Conservation (phyloP, 2,888 invertebrate species). For the Chironomus riparius region DNA sequence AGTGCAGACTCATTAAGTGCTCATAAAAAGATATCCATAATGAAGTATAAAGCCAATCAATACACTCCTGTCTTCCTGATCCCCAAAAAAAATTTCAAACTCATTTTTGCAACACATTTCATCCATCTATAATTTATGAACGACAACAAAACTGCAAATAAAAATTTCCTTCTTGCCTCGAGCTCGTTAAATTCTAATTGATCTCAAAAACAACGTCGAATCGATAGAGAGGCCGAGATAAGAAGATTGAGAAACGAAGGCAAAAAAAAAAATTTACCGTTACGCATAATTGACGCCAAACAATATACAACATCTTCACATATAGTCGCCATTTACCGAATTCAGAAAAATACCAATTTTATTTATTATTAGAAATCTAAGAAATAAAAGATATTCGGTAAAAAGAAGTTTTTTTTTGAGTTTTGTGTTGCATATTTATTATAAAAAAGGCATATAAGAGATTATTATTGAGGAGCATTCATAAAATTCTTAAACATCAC, state of each 20-base stretch:
- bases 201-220: not conserved
- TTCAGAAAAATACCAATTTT: not conserved
- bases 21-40: too few species aligned
- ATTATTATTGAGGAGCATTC: not conserved
- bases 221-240: too few species aligned
- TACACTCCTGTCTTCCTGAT: too few species aligned
- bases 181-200: too few species aligned
- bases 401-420: not conserved
- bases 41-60: too few species aligned
- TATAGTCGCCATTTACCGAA: not conserved
- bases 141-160: too few species aligned
- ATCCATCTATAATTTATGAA: too few species aligned
- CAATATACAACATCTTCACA: not conserved
- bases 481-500: conserved; percentile 12
- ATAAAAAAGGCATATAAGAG: not conserved
- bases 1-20: too few species aligned
- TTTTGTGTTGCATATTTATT: not conserved
- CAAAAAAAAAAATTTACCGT: conserved; percentile 13
- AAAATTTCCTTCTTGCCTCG: too few species aligned
- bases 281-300: conserved; percentile 23
- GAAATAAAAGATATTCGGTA: not conserved
- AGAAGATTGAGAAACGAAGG: not conserved
- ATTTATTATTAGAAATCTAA: not conserved
- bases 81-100: too few species aligned
- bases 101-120: too few species aligned